phyloP scores from a whole-genome alignment of 2,113 vertebrate species.

The Zapornia atra region DNA sequence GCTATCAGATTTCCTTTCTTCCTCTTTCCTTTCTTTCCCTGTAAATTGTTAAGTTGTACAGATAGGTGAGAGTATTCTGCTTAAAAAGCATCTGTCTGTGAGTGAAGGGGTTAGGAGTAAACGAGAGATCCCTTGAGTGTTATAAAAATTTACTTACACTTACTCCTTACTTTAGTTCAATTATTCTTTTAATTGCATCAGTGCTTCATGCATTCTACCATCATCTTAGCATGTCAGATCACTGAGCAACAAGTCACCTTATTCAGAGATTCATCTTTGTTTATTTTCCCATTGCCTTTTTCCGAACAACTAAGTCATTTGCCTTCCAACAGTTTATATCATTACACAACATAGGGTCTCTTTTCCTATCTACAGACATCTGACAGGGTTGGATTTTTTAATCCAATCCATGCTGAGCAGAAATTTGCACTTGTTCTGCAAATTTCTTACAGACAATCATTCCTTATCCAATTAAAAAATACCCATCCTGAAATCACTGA shows the following conservation, averaged over 20 bases:
- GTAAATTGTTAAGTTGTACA: background rate
- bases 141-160: background rate
- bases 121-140: background rate
- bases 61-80: background rate
- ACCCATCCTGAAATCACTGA: background rate
- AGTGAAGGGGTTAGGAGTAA: background rate
- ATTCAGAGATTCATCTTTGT: background rate
- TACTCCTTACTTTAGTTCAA: background rate
- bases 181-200: background rate
- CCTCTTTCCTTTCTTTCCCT: background rate
- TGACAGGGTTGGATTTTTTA: background rate
- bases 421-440: constrained; percentile 33
- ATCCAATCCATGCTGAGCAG: background rate
- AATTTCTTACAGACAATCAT: constrained; percentile 7
- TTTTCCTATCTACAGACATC: constrained; percentile 21
- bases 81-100: background rate
- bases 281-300: background rate
- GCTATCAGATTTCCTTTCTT: background rate
- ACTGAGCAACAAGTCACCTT: background rate
- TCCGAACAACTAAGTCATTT: background rate
- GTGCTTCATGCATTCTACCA: background rate
- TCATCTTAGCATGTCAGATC: background rate
- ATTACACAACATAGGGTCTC: background rate
- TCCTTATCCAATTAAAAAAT: constrained; percentile 50
- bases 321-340: background rate